Evolutionary conservation across 2,888 invertebrate genomes (phyloP).

Genomic region (Fragum fragum): DNA sequence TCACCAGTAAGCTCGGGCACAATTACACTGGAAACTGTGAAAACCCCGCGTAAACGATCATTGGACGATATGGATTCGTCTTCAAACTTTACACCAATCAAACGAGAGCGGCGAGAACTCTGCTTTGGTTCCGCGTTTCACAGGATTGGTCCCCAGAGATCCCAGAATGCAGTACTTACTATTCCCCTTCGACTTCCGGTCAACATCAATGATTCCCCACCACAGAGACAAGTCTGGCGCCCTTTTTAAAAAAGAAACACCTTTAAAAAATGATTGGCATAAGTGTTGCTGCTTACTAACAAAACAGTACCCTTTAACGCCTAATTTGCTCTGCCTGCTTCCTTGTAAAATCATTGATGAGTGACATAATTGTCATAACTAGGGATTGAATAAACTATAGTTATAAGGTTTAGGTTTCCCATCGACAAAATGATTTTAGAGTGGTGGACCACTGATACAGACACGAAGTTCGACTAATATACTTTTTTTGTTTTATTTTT

Average conservation of each 20-base stretch:
- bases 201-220: constrained; percentile 49
- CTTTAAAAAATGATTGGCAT: too few relatives aligned
- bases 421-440: too few relatives aligned
- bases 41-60: constrained; percentile 9
- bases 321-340: too few relatives aligned
- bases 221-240: constrained; percentile 65
- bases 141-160: not conserved
- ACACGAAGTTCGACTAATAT: too few relatives aligned
- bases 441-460: too few relatives aligned
- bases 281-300: too few relatives aligned
- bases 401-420: too few relatives aligned
- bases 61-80: constrained; percentile 9
- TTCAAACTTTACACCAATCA: not conserved
- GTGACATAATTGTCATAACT: too few relatives aligned
- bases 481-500: too few relatives aligned
- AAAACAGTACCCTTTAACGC: too few relatives aligned
- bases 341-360: too few relatives aligned
- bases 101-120: constrained; percentile 13
- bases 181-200: constrained; percentile 61
- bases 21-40: not conserved
- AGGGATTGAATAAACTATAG: too few relatives aligned
- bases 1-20: constrained; percentile 1
- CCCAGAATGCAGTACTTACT: constrained; percentile 43
- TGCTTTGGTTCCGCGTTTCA: not conserved
- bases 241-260: constrained; percentile 54